Base-by-base conservation (phyloP, 64 coral and sea anemone genomes). In the Stichodactyla mertensii region DNA sequence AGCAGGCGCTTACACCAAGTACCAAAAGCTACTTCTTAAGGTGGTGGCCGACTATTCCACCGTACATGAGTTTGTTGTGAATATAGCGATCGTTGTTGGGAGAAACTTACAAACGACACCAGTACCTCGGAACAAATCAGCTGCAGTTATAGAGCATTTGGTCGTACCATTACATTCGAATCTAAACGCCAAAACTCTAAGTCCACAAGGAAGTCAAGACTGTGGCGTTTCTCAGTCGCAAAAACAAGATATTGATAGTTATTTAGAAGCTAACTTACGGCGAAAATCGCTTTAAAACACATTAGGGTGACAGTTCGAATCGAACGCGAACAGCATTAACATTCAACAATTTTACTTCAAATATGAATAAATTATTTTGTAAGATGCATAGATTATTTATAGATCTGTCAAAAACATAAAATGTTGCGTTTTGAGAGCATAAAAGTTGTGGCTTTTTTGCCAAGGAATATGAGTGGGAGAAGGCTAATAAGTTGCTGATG, bases 61-160 rank as follows among this genome's bases (percentile, higher is more conserved):
- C 0, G 86, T 89, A 60, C 90, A 92, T 45, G 93, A 99, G 66
- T 88, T 99, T 14, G 93, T 99, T 54, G 61, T 99, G 16, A 99
- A 94, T 45, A 83, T 99, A 19, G 97, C 97, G 28, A 89, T 99
- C 16, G 97, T 99, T 6, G 93, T 94, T 28, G 90, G 91, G 4
- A 94, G 89, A 64, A 88, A 89, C 57, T 85, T 99, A 4, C 97
- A 90, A 0, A 88, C 88, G 26, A 95, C 88, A 5, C 92, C 97
- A 4, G 86, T 95, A 31, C 97, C 97, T 16, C 70, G 97, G 51
- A 92, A 89, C 51, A 99, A 95, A 55, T 93, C 92, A 20, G 90
- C 97, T 10, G 93, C 93, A 10, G 87, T 99, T 4, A 95, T 99
- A 5, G 83, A 92, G 56, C 91, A 99, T 79, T 83, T 99, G 52